Evolutionary conservation across 35 echinoderm and acorn worm genomes (phyloP).

Genomic region (Acanthaster planci): DNA sequence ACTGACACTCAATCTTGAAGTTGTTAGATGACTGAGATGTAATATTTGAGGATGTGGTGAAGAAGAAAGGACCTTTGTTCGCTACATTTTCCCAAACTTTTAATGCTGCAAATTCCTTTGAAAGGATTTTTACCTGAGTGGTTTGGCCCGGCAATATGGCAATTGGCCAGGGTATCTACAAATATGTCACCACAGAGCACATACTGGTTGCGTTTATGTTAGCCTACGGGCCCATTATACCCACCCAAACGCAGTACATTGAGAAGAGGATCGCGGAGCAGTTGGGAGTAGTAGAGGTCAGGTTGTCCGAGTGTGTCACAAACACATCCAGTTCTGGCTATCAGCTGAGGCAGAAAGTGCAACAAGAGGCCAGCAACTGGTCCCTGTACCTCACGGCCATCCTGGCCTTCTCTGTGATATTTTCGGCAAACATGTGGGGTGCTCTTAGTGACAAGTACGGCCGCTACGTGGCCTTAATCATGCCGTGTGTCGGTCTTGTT

Average conservation of each 20-base stretch:
- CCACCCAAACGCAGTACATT: background rate
- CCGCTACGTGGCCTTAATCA: slow-evolving; percentile 1
- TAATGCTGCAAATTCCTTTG: no score
- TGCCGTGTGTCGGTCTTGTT: background rate
- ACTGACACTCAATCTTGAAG: no score
- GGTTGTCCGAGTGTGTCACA: background rate
- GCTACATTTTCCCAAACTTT: no score
- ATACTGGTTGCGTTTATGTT: background rate
- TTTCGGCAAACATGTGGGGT: slow-evolving; percentile 17
- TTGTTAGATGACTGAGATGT: no score
- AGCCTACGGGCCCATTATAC: background rate
- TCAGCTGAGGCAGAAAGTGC: background rate
- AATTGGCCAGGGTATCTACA: background rate
- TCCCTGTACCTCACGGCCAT: background rate
- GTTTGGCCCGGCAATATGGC: no score
- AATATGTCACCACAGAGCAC: background rate
- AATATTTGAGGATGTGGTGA: no score
- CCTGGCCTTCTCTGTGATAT: background rate
- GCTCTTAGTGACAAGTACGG: background rate
- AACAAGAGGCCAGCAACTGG: background rate
- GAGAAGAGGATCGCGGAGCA: background rate
- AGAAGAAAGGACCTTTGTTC: no score
- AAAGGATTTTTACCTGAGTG: no score
- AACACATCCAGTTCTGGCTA: background rate
- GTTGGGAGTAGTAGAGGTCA: background rate